phyloP scores from a whole-genome alignment of 1,140 invertebrate genomes.

The Arctopsyche grandis region DNA sequence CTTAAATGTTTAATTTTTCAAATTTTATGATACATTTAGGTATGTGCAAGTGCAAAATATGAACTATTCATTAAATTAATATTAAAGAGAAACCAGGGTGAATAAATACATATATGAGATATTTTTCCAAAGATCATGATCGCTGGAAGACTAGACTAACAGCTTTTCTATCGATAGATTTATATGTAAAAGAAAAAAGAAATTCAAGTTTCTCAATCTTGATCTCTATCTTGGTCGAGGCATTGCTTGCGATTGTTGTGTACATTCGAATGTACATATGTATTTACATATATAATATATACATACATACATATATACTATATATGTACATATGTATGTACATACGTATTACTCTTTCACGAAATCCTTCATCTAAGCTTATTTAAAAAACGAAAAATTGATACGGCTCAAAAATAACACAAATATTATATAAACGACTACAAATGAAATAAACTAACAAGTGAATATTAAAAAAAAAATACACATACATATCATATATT shows the following conservation, averaged over 20 bases:
- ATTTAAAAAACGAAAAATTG: not conserved
- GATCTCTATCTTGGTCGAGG: conserved; percentile 18
- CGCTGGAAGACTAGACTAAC: conserved; percentile 3
- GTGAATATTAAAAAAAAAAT: no score
- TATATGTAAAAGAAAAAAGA: conserved; percentile 19
- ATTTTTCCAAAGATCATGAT: conserved; percentile 1
- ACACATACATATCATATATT: conserved; percentile 23
- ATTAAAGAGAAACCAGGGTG: conserved; percentile 18
- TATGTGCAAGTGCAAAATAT: no score
- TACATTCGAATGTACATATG: not conserved
- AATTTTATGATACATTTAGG: no score
- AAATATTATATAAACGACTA: no score
- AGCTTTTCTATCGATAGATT: conserved; percentile 35
- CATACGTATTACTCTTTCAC: not conserved
- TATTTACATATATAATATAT: no score
- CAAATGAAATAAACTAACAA: no score
- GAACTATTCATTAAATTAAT: no score
- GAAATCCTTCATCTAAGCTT: not conserved
- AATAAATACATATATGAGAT: conserved; percentile 6
- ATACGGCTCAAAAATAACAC: no score
- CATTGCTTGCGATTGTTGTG: not conserved
- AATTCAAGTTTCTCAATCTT: conserved; percentile 22
- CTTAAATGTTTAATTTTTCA: no score
- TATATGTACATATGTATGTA: no score
- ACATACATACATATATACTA: no score